Evolutionary conservation across 1,140 invertebrate species (phyloP).

Genomic region (Diorhabda sublineata): DNA sequence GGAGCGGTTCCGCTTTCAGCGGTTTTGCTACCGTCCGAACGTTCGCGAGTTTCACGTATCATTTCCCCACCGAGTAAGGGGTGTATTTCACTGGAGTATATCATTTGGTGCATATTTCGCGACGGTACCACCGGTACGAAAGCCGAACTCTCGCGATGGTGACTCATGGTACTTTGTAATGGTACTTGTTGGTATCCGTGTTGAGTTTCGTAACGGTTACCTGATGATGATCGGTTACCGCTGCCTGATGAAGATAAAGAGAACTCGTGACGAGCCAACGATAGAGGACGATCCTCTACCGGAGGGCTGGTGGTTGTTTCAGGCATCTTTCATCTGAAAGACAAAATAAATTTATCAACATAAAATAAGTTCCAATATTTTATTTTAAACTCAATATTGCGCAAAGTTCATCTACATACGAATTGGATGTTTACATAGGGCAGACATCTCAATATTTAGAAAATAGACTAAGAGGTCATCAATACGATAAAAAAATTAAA

Average conservation of each 20-base stretch:
- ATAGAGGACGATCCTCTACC: slow-evolving; percentile 36
- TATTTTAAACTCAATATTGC: no score
- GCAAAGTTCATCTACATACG: no score
- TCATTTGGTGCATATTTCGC: slow-evolving; percentile 60
- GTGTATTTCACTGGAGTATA: slow-evolving; percentile 65
- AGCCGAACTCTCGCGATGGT: slow-evolving; percentile 72
- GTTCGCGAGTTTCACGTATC: slow-evolving; percentile 53
- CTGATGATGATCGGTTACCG: slow-evolving; percentile 30
- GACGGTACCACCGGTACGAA: slow-evolving; percentile 81
- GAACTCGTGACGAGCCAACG: slow-evolving; percentile 35
- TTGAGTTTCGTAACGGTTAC: slow-evolving; percentile 58
- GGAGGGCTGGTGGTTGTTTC: slow-evolving; percentile 31
- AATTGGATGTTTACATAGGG: no score
- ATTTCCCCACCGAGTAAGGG: slow-evolving; percentile 51
- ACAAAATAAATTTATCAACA: background rate
- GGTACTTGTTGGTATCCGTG: slow-evolving; percentile 62
- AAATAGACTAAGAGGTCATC: no score
- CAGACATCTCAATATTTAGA: no score
- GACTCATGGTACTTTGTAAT: slow-evolving; percentile 48
- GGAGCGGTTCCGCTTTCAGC: slow-evolving; percentile 38
- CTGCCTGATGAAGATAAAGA: slow-evolving; percentile 32
- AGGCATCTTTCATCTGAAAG: slow-evolving; percentile 35
- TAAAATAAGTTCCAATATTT: no score
- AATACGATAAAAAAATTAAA: no score
- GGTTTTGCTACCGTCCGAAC: slow-evolving; percentile 50